Evolutionary conservation across 2,888 invertebrate genomes (phyloP), one percentile per base, ranked within the genome.

Genomic region (Sphaerophoria rueppellii): DNA sequence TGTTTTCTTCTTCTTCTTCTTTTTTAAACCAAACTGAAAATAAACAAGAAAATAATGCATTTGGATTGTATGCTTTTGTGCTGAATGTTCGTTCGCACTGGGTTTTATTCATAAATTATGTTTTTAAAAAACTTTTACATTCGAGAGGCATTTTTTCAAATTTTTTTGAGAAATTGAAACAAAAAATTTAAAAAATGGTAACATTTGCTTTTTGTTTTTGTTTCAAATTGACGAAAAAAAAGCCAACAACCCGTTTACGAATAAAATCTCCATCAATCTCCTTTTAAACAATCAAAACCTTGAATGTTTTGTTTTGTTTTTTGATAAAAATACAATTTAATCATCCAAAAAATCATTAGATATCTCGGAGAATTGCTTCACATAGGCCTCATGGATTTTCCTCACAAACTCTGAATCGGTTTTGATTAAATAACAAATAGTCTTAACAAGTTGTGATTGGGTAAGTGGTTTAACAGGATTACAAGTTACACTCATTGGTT

Each of bases 341-440:
- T 83, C 70, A 71, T 75, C 77, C 71, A 83, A 50, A 24, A 85
- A 58, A 40, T 73, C 70, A 9, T 71, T 76, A 14, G 76, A 54
- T 14, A 93, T 92, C 86, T 96, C 95, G 90, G 95, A 94, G 89
- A 96, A 95, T 43, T 96, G 96, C 92, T 97, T 96, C 16, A 98
- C 95, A 91, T 98, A 98, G 72, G 97, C 98, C 92, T 98, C 97
- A 90, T 98, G 98, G 86, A 98, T 93, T 91, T 96, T 97, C 89
- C 95, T 95, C 46, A 97, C 95, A 92, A 98, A 98, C 88, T 96
- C 96, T 43, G 95, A 94, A 91, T 98, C 98, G 92, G 96, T 96
- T 92, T 96, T 96, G 77, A 98, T 93, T 77, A 98, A 93, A 92
- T 97, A 96, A 88, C 95, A 95, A 89, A 98, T 95, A 37, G 98